Conservation (phyloP, 2,888 invertebrate genomes). For the Nephrotoma flavescens region DNA sequence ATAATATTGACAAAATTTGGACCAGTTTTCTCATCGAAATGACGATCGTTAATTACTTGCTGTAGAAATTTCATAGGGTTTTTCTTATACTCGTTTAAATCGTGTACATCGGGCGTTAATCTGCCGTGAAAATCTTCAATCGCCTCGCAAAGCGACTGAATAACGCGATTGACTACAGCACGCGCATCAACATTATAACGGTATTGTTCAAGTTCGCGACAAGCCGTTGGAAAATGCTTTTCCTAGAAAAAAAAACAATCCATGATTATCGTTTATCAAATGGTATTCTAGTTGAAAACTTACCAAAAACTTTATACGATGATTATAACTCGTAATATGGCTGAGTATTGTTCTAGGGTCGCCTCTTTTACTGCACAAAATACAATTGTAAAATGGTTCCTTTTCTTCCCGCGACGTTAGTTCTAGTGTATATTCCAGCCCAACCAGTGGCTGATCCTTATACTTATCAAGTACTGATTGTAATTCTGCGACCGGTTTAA, state of each 20-base stretch:
- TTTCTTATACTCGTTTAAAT: conserved; percentile 52
- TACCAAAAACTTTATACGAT: conserved; percentile 55
- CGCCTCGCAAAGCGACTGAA: conserved; percentile 44
- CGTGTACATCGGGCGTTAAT: conserved; percentile 46
- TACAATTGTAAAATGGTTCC: conserved; percentile 62
- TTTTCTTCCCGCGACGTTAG: conserved; percentile 46
- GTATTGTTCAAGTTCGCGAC: conserved; percentile 42
- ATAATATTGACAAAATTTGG: conserved; percentile 38
- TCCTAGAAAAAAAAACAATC: conserved; percentile 18
- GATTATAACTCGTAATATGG: conserved; percentile 64
- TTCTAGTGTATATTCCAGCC: conserved; percentile 69
- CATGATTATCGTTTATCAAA: not conserved
- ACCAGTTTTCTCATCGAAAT: conserved; percentile 46
- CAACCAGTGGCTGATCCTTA: conserved; percentile 40
- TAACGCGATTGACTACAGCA: conserved; percentile 31
- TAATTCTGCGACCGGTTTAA: conserved; percentile 33
- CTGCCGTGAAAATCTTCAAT: conserved; percentile 64
- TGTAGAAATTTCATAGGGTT: conserved; percentile 44
- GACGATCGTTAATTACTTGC: conserved; percentile 48
- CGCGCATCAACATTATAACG: conserved; percentile 44
- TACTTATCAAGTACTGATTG: conserved; percentile 34
- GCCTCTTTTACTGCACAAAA: conserved; percentile 64
- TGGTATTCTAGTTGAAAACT: conserved; percentile 13
- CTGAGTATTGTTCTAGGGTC: conserved; percentile 64
- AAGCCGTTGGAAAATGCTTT: conserved; percentile 38